A percentile compares a stretch with the other conserved stretches of the same genome.
These are phyloP conservation scores for Antechinus stuartii DNA, from an alignment of 2,113 vertebrate genomes.

Conservation along the genomic window DNA sequence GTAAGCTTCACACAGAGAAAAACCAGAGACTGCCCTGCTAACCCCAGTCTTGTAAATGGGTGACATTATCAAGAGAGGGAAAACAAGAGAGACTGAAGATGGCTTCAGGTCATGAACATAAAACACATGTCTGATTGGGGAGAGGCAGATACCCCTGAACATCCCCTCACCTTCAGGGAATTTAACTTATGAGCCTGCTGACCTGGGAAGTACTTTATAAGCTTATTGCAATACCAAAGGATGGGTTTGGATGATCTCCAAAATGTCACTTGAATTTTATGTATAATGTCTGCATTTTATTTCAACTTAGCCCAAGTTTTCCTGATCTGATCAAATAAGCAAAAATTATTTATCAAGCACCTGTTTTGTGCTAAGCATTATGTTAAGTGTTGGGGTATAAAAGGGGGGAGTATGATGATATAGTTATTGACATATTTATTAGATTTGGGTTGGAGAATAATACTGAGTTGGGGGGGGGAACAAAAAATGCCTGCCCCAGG, in stretches of 20 bases:
- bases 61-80: background rate
- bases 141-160: background rate
- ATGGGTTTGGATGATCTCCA: background rate
- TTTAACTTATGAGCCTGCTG: background rate
- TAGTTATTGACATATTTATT: background rate
- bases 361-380: accelerated
- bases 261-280: background rate
- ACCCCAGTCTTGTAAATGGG: background rate
- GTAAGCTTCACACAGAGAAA: background rate
- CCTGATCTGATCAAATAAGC: accelerated
- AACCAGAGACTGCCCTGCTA: background rate
- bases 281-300: background rate
- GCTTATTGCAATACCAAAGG: background rate
- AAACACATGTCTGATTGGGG: background rate
- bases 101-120: background rate
- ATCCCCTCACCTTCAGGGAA: background rate
- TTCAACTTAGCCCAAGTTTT: background rate
- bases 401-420: background rate
- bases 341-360: background rate
- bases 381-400: background rate
- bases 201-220: background rate
- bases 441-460: background rate
- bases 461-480: background rate
- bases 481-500: background rate
- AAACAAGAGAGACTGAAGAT: background rate